Base-by-base conservation (phyloP, 2,797 vertebrate species). In the Aratinga solstitialis region DNA sequence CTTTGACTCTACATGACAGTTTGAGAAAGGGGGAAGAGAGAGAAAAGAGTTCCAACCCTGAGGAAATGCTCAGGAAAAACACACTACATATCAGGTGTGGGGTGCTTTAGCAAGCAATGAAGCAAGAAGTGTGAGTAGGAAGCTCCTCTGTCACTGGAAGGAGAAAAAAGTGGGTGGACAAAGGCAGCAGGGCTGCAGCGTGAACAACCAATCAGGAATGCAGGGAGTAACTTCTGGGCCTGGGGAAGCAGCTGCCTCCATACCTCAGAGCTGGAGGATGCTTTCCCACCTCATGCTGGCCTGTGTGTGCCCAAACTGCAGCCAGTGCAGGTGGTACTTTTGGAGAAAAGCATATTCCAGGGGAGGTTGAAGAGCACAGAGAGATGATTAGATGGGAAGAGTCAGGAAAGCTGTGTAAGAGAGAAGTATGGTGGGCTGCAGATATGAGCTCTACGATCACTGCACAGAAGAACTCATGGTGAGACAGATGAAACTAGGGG, bases 1-100 rank as follows among this genome's bases (percentile, higher is more conserved):
- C 81, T 87, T 81, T 94, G 93, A 94, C 85, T 94, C 78, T 81
- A 96, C 83, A 80, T 95, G 96, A 94, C 95, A 96, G 84, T 77
- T 72, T 50, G 48, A 89, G 74, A 87, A 65, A 73, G 38, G 21
- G 38, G 18, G 32, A 63, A 61, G 42, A 77, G 74, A 74, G 38
- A 69, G 12, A 89, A 81, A 93, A 77, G 68, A 87, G 29, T 80
- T 94, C 43, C 79, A 89, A 82, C 69, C 51, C 89, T 61, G 77
- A 96, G 80, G 89, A 97, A 93, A 69, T 22, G 32, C 47, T 84
- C 50, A 36, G 54, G 85, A 30, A 87, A 91, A 94, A 91, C 26
- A 90, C 47, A 75, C 3, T 19, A 6, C 30, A 77, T 48, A 82
- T 74, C 77, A 71, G 24, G 20, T 87, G 67, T 40, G 56, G 14